Base-by-base conservation (phyloP, 1,140 invertebrate species). In the Gryon sp. region DNA sequence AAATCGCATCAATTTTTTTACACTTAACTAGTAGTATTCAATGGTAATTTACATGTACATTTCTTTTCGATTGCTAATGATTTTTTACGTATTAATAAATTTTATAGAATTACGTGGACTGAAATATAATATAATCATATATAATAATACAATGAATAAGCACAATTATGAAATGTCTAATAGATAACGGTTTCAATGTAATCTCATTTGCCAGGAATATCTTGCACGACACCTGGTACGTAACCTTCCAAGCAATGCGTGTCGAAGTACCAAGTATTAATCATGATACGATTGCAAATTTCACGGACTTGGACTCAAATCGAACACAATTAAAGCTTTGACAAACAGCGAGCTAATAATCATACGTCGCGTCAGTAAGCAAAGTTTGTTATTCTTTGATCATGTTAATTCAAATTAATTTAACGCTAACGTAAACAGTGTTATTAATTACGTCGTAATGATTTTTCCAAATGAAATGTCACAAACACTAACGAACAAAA, bases 261-360 rank as follows among this genome's bases (percentile, higher is more conserved):
- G 55, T 43, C 66, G 46, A 55, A 62, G 28, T 46, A 43, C 45
- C 34, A 12, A 14, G 32, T 43, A 69, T 59, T 69, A 50, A 69
- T 69, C 52, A 69, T 59, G 53, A 40, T 40, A 34, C 43, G 24
- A 69, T 69, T 59, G 65, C 43, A 32, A 69, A 59, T 59, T 69
- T 59, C 53, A 59, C 30, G 43, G 41, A 55, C 40, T 66, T n/a
- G 50, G 32, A 20, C 48, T 0, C 43, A 20, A 41, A 22, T 16
- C 15, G 62, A 46, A 22, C 26, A 22, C 45, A 70, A 60, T 70
- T 60, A 70, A 60, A 53, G 48, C 30, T 41, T 50, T 46, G 38
- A 48, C 30, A 70, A 70, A 60, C 40, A 45, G 38, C 20, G 15
- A 36, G n/a, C 15, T 12, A 53, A 52, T 60, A 59, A 62, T 36